Percentiles rank a stretch among this genome's conserved stretches.
Evolutionary conservation across 2,113 vertebrate genomes (phyloP).

Genomic region (Pteropus alecto): DNA sequence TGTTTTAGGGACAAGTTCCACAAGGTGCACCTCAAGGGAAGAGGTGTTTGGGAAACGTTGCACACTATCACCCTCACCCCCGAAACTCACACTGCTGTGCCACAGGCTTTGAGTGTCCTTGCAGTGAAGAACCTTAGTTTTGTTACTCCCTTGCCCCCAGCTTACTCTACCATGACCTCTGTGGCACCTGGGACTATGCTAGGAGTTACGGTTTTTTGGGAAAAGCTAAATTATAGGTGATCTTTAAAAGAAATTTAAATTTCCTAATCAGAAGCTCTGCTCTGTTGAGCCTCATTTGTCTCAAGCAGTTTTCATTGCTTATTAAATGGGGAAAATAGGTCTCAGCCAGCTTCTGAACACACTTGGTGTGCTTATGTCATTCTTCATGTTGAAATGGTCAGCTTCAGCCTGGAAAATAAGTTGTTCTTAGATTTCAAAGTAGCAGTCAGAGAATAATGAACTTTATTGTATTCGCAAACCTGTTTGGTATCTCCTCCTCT

Average conservation of each 20-base stretch:
- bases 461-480: background rate
- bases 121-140: background rate
- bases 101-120: background rate
- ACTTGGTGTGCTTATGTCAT: background rate
- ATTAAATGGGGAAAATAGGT: background rate
- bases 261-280: background rate
- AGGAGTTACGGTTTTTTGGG: background rate
- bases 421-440: background rate
- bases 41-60: background rate
- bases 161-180: background rate
- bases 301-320: background rate
- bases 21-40: no score
- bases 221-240: background rate
- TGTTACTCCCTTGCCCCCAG: background rate
- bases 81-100: background rate
- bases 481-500: background rate
- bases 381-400: background rate
- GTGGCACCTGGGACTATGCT: rapidly evolving
- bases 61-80: background rate
- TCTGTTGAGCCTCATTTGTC: background rate
- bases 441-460: background rate
- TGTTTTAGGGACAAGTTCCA: background rate
- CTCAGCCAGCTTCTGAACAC: no score
- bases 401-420: background rate
- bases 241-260: background rate